phyloP scores from a whole-genome alignment of 1,140 invertebrate species.

The Listronotus bonariensis region DNA sequence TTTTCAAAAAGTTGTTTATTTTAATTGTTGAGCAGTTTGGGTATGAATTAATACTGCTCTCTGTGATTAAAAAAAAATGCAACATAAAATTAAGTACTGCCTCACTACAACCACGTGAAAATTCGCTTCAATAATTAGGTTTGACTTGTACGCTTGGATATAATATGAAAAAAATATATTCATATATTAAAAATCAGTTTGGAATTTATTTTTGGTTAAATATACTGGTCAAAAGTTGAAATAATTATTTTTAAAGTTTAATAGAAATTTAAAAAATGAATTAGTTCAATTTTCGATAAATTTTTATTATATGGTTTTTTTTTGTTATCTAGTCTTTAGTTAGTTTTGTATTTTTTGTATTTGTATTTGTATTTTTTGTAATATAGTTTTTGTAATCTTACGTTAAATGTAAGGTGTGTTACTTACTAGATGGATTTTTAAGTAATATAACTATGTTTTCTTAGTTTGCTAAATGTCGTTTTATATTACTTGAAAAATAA shows the following conservation, averaged over 20 bases:
- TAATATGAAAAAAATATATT: too few relatives aligned
- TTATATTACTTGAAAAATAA: slow-evolving; percentile 27
- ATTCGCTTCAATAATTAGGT: background rate
- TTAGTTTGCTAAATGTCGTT: slow-evolving; percentile 6
- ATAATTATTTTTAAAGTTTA: too few relatives aligned
- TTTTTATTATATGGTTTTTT: slow-evolving; percentile 12
- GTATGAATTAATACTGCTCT: slow-evolving; percentile 5
- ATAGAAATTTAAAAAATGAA: too few relatives aligned
- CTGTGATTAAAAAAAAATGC: slow-evolving; percentile 26
- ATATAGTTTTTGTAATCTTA: slow-evolving; percentile 12
- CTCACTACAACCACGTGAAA: background rate
- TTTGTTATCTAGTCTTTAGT: slow-evolving; percentile 34
- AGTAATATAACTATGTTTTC: slow-evolving; percentile 16
- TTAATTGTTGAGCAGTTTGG: slow-evolving; percentile 18
- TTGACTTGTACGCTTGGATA: background rate
- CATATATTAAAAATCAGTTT: too few relatives aligned
- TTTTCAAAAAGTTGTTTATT: background rate
- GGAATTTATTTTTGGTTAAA: too few relatives aligned
- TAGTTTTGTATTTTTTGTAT: slow-evolving; percentile 28
- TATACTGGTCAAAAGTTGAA: too few relatives aligned
- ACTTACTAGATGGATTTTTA: slow-evolving; percentile 17
- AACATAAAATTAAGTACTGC: slow-evolving; percentile 1
- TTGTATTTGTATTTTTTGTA: slow-evolving; percentile 12
- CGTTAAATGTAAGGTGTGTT: slow-evolving; percentile 27
- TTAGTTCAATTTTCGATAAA: too few relatives aligned